Conservation (phyloP, 1,140 invertebrate species). For the Metopolophium dirhodum region DNA sequence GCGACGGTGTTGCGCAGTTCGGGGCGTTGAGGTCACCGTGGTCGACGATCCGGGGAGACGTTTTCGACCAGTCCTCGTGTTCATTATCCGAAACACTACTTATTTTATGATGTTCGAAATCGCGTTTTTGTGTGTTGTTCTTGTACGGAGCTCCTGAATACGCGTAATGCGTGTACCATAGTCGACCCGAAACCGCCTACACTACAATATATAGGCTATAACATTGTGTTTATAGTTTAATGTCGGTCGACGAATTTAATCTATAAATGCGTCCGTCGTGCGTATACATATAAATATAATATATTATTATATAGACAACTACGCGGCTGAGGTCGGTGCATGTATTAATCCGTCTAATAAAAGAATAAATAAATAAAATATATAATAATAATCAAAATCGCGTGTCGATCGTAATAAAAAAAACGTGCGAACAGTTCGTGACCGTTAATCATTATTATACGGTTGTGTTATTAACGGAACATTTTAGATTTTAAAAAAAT, state of each 20-base stretch:
- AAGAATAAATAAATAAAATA: neutral
- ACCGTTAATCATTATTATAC: neutral
- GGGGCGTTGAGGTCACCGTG: neutral
- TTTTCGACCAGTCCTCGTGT: neutral
- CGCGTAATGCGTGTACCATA: neutral
- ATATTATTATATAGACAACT: neutral
- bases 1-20: neutral
- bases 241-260: neutral
- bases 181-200: neutral
- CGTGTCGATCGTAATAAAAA: neutral
- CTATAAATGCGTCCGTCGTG: neutral
- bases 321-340: neutral
- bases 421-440: conserved; percentile 21
- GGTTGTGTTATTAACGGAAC: neutral
- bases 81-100: neutral
- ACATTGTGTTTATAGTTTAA: neutral
- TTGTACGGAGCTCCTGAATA: neutral
- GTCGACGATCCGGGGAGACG: neutral
- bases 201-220: neutral
- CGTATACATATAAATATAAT: too few relatives aligned
- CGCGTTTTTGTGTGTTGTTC: neutral
- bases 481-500: neutral
- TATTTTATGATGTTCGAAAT: neutral
- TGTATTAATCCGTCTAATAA: neutral
- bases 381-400: neutral